Conservation (phyloP, 1,140 invertebrate genomes). For the Drosophila prosaltans region DNA sequence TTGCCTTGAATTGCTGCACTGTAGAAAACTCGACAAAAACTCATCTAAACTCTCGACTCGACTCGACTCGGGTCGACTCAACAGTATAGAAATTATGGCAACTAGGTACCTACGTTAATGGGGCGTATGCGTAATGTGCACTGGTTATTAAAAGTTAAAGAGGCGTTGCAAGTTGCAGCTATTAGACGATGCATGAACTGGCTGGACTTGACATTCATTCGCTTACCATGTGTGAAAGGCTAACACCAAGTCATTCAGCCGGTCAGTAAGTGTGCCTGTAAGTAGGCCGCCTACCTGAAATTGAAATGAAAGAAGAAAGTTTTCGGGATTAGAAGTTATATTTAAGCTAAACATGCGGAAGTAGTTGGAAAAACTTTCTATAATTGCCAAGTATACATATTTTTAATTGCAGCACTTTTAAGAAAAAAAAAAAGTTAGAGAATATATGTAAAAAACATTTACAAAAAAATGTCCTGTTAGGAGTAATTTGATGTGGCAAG, state of each 20-base stretch:
- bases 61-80: conserved; percentile 16
- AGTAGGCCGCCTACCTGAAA: too few relatives aligned
- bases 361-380: too few relatives aligned
- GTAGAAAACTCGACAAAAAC: conserved; percentile 47
- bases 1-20: conserved; percentile 42
- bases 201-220: conserved; percentile 12
- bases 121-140: conserved; percentile 67
- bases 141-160: conserved; percentile 53
- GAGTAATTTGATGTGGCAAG: too few relatives aligned
- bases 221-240: conserved; percentile 1
- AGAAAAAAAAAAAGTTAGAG: too few relatives aligned
- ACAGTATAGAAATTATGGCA: not conserved
- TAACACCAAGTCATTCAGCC: too few relatives aligned
- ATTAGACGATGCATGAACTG: conserved; percentile 27
- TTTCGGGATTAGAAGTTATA: too few relatives aligned
- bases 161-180: conserved; percentile 44
- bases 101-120: conserved; percentile 35
- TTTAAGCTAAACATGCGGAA: too few relatives aligned
- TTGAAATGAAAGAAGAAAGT: too few relatives aligned
- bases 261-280: too few relatives aligned
- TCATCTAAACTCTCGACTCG: conserved; percentile 18
- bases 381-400: too few relatives aligned
- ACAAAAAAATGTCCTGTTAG: too few relatives aligned
- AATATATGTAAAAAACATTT: not conserved
- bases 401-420: too few relatives aligned